Evolutionary conservation across 2,113 vertebrate genomes (phyloP).

Genomic region (Gymnarchus niloticus): DNA sequence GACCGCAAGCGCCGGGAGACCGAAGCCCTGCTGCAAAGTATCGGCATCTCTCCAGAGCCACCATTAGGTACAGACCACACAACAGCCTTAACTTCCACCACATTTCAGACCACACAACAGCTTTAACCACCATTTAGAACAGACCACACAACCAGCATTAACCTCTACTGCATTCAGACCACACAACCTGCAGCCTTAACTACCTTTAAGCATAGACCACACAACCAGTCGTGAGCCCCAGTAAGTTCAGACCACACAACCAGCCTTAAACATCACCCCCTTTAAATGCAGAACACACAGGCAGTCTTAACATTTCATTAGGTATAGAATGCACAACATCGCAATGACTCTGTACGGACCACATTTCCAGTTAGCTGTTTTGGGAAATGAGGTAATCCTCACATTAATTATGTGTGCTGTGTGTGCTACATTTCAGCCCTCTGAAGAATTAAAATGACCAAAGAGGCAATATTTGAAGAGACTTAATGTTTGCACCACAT

Average conservation of each 20-base stretch:
- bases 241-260: neutral
- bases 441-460: neutral
- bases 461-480: neutral
- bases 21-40: slow-evolving; percentile 91
- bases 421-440: neutral
- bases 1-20: slow-evolving; percentile 94
- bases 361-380: neutral
- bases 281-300: neutral
- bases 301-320: neutral
- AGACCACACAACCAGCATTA: neutral
- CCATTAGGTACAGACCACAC: slow-evolving; percentile 72
- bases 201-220: neutral
- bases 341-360: neutral
- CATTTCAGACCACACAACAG: neutral
- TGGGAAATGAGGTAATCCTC: too few relatives aligned
- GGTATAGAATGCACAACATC: neutral
- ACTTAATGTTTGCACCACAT: neutral
- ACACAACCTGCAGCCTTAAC: neutral
- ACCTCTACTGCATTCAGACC: neutral
- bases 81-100: neutral
- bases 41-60: slow-evolving; percentile 93
- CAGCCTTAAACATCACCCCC: neutral
- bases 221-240: neutral
- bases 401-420: too few relatives aligned
- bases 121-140: neutral